Base-by-base conservation (phyloP, 2,797 vertebrate species). In the Zalophus californianus region DNA sequence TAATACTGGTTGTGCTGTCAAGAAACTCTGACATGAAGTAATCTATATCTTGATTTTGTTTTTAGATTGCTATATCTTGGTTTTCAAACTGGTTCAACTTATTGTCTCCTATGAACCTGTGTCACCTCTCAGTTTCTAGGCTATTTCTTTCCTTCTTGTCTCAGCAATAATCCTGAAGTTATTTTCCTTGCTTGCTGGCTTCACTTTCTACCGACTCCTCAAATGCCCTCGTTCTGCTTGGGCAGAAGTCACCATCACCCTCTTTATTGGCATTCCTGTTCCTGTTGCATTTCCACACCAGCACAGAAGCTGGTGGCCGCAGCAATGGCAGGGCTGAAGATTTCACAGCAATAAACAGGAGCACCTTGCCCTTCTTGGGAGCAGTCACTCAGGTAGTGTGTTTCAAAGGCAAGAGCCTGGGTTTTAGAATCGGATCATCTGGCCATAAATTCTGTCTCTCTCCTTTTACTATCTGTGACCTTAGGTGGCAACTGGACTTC, bases 71-170 rank as follows among this genome's bases (percentile, higher is more conserved):
- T 86, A 8, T 94, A 18, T 54, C 87, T 75, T 83, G 66, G 44
- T 75, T 96, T 97, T 88, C 73, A 75, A 56, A 21, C 18, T 48
- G 23, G 35, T 73, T 90, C 12, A 6, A 21, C 18, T 68, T 68
- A n/a, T 41, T 79, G 35, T 72, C 9, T 89, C 48, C 35, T 44
- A 77, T 16, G 56, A 52, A 85, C 20, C 54, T 54, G 38, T 44
- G 10, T 80, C 88, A 29, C 80, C n/a, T 58, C 52, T 95, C 58
- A 4, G 27, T 80, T 80, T 87, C 77, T 50, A 12, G 58, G 21
- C 23, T 68, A 0, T 75, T 25, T 52, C 38, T 58, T 73, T 80
- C 41, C 58, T 44, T 91, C 72, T 95, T 52, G n/a, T 16, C 44
- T 66, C 32, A 64, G 58, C 41, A 62, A 11, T 88, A 84, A 88